Conservation (phyloP, 2,113 vertebrate genomes). For the Smithornis capensis region DNA sequence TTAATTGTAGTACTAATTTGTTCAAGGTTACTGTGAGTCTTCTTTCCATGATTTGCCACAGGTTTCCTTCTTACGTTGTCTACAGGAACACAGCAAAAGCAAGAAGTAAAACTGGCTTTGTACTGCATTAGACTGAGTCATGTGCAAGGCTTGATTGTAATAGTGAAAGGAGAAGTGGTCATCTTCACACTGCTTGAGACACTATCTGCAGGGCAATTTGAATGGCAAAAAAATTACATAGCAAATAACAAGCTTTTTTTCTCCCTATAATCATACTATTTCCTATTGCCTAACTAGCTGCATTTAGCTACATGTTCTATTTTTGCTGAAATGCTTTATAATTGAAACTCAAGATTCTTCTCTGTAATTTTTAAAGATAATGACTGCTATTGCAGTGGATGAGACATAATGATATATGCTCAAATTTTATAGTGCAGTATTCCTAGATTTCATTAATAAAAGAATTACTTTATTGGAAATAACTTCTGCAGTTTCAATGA, state of each 20-base stretch:
- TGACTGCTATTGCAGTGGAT: neutral
- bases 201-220: neutral
- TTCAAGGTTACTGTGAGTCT: neutral
- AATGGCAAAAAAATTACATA: neutral
- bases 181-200: neutral
- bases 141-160: neutral
- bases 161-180: neutral
- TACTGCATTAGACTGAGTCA: neutral
- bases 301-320: neutral
- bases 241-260: neutral
- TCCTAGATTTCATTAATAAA: slow-evolving; percentile 18
- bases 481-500: neutral
- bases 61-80: neutral
- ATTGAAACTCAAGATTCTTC: slow-evolving; percentile 8
- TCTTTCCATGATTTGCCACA: neutral
- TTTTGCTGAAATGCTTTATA: slow-evolving; percentile 1
- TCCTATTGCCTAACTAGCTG: neutral
- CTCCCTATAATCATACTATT: neutral
- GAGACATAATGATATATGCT: neutral
- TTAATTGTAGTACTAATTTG: neutral
- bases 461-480: slow-evolving; percentile 16
- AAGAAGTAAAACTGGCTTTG: neutral
- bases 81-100: neutral
- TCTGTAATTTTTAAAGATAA: neutral
- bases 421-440: neutral